Conservation (phyloP, 2,797 vertebrate genomes). For the Leptoclinus maculatus region DNA sequence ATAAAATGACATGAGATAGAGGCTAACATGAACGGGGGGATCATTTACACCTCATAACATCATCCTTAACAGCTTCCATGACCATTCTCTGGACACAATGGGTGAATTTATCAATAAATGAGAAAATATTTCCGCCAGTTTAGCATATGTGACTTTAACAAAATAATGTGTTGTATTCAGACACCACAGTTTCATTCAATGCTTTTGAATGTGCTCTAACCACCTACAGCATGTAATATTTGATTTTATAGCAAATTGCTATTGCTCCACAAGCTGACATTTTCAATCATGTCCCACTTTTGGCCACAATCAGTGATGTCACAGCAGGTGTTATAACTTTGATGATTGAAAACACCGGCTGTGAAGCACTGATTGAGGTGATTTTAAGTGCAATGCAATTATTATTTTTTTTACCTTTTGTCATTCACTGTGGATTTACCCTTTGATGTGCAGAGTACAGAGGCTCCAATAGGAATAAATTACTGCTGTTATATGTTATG, state of each 20-base stretch:
- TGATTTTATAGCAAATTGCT: background rate
- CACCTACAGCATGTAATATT: background rate
- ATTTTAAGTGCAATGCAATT: background rate
- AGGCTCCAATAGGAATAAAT: background rate
- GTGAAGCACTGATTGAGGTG: background rate
- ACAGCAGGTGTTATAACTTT: background rate
- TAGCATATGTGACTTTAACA: background rate
- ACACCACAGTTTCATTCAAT: background rate
- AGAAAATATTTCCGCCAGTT: background rate
- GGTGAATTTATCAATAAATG: background rate
- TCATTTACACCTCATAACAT: background rate
- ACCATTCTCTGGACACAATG: background rate
- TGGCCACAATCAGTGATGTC: background rate
- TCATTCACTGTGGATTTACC: background rate
- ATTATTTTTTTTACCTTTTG: background rate
- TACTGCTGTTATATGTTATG: background rate
- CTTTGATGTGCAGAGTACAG: background rate
- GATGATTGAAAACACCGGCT: background rate
- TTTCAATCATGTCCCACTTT: too few relatives aligned
- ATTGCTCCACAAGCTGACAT: too few relatives aligned
- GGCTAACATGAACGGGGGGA: background rate
- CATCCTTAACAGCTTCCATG: background rate
- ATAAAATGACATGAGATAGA: background rate
- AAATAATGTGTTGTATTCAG: background rate
- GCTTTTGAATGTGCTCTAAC: background rate